phyloP scores from a whole-genome alignment of 2,113 vertebrate genomes.

The Cryptomyrus ogoouensis region DNA sequence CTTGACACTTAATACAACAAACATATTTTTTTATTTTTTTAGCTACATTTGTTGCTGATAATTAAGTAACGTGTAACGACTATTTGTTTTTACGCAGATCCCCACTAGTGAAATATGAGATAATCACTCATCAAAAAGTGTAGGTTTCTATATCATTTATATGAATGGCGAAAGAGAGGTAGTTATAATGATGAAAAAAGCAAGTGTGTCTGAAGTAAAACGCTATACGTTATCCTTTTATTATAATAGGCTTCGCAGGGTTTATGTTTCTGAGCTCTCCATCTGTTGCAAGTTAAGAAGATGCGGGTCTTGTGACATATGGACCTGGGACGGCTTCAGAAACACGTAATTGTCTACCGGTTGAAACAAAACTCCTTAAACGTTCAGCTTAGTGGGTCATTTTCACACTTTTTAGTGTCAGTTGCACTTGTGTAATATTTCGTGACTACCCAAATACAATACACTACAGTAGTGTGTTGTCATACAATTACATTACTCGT shows the following conservation, averaged over 20 bases:
- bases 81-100: background rate
- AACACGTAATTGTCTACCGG: background rate
- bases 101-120: background rate
- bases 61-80: background rate
- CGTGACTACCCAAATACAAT: background rate
- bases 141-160: background rate
- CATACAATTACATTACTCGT: background rate
- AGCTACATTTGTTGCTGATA: background rate
- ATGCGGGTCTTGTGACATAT: background rate
- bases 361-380: background rate
- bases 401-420: background rate
- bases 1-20: background rate
- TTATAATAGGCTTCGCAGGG: background rate
- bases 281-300: background rate
- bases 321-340: background rate
- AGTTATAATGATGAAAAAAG: background rate
- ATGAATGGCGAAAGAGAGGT: background rate
- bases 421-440: background rate
- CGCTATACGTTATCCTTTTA: background rate
- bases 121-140: background rate
- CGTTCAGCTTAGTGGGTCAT: background rate
- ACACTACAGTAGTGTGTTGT: background rate
- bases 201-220: background rate
- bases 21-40: background rate
- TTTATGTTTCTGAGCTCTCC: background rate